Conservation (phyloP, 2,113 vertebrate genomes). For the Monarcha castaneiventris region DNA sequence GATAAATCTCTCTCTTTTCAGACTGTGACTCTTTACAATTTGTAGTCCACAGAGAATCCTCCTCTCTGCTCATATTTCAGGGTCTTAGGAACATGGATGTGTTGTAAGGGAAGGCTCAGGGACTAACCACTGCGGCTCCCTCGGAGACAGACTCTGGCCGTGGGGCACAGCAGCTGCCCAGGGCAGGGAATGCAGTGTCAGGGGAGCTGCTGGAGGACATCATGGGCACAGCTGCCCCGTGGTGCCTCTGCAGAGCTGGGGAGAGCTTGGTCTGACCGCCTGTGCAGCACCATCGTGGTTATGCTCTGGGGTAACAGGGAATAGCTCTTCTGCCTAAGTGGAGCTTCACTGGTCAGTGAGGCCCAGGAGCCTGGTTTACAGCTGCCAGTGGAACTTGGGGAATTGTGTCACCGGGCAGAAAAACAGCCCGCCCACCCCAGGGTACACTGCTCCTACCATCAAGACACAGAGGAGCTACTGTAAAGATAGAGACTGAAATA, state of each 20-base stretch:
- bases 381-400: not conserved
- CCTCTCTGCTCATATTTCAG: not conserved
- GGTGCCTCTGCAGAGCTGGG: accelerated
- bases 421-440: not conserved
- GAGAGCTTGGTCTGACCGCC: not conserved
- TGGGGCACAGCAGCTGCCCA: not conserved
- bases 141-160: accelerated
- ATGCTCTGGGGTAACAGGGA: too few relatives aligned
- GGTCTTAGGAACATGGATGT: not conserved
- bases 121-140: not conserved
- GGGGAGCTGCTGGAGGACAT: not conserved
- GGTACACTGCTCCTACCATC: not conserved
- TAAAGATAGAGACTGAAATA: not conserved
- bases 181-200: accelerated
- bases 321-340: not conserved
- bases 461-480: not conserved
- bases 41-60: not conserved
- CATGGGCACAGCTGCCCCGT: accelerated
- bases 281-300: accelerated
- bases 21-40: not conserved
- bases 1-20: not conserved
- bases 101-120: not conserved
- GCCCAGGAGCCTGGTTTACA: not conserved
- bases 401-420: not conserved
- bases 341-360: not conserved